These are phyloP conservation scores for Archips xylosteana DNA, from an alignment of 2,888 invertebrate genomes.

Conservation along the genomic window DNA sequence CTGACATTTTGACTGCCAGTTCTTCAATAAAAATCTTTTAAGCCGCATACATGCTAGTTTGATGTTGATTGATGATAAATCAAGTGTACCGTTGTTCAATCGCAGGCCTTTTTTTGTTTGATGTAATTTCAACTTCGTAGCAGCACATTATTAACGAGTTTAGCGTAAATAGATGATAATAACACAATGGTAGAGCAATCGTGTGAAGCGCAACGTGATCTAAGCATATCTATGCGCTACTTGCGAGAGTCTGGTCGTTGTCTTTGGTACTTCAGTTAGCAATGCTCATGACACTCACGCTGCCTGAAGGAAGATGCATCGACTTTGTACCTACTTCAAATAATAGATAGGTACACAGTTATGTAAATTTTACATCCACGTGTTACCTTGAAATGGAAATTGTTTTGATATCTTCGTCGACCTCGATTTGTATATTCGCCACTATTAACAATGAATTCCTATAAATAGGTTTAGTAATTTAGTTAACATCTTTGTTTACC, in stretches of 20 bases:
- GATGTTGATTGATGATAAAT: conserved; percentile 5
- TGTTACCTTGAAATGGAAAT: neutral
- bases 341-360: neutral
- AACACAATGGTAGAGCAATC: conserved; percentile 43
- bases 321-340: neutral
- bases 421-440: neutral
- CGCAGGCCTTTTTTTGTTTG: neutral
- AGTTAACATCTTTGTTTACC: neutral
- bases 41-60: neutral
- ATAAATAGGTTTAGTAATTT: conserved; percentile 1
- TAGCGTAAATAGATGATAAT: neutral
- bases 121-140: neutral
- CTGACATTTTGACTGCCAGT: neutral
- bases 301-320: conserved; percentile 42
- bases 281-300: conserved; percentile 44
- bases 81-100: conserved; percentile 3
- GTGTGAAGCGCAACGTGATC: conserved; percentile 70
- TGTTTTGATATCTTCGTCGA: neutral
- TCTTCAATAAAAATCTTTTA: neutral
- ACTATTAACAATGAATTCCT: neutral
- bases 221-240: conserved; percentile 59
- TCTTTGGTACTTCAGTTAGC: conserved; percentile 1
- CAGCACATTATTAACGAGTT: neutral
- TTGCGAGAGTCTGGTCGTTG: neutral
- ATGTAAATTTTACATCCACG: neutral